Percentiles rank a stretch among this genome's conserved stretches.
phyloP scores from a whole-genome alignment of 1,140 invertebrate genomes.

The Melipona quadrifasciata region DNA sequence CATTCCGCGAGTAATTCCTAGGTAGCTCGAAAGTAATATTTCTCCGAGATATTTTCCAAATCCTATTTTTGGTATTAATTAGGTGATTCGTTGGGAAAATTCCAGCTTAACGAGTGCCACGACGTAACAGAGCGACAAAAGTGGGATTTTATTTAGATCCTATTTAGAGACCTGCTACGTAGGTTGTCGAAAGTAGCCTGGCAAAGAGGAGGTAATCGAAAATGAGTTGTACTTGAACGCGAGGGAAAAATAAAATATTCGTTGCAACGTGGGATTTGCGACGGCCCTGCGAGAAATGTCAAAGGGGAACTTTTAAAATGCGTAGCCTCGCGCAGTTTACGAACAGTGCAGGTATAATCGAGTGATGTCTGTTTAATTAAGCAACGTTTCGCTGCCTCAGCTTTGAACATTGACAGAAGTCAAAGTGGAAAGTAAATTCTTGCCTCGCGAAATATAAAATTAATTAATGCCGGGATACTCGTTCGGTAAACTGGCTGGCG shows the following conservation, averaged over 20 bases:
- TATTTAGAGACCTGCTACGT: no score
- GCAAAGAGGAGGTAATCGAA: not conserved
- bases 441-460: not conserved
- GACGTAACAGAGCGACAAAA: not conserved
- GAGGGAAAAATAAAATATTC: not conserved
- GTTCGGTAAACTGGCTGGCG: not conserved
- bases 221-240: not conserved
- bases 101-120: not conserved
- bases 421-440: no score
- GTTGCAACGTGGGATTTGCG: not conserved
- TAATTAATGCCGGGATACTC: not conserved
- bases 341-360: not conserved
- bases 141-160: not conserved
- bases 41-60: not conserved
- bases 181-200: not conserved
- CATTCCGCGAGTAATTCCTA: constrained; percentile 6
- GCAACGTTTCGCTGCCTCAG: not conserved
- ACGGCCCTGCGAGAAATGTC: no score
- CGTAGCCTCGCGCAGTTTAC: not conserved
- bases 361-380: not conserved
- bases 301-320: not conserved
- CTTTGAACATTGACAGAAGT: not conserved
- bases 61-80: constrained; percentile 23
- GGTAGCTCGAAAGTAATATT: not conserved
- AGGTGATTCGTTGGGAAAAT: not conserved